phyloP scores from a whole-genome alignment of 53 echinoderm and acorn worm species.

The Temnopleurus reevesii region DNA sequence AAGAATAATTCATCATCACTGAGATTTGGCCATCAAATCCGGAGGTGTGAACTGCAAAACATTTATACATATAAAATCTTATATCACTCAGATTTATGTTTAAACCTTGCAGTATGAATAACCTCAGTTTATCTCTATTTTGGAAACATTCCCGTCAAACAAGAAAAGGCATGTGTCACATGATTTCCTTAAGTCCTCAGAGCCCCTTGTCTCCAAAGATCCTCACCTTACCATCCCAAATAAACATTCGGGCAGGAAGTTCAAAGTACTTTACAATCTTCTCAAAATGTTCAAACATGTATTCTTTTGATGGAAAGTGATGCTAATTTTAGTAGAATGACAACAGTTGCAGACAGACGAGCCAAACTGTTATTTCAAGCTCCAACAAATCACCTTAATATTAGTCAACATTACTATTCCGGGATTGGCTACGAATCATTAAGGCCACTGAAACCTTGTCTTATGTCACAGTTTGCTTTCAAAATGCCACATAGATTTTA shows the following conservation, averaged over 20 bases:
- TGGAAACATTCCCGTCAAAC: no score
- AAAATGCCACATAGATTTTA: neutral
- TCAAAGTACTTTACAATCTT: slow-evolving; percentile 5
- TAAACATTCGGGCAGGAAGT: neutral
- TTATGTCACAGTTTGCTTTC: neutral
- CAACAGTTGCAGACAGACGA: slow-evolving; percentile 26
- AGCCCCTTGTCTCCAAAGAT: no score
- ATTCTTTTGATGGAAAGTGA: neutral
- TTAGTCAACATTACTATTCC: neutral
- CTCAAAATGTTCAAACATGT: neutral
- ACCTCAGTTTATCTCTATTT: no score
- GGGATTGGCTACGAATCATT: neutral
- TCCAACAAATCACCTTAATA: neutral
- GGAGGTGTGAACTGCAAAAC: no score
- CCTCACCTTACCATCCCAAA: no score
- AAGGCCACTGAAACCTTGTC: neutral
- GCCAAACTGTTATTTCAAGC: neutral
- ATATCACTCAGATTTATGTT: no score
- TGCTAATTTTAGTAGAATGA: neutral
- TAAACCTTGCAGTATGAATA: no score
- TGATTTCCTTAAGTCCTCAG: no score
- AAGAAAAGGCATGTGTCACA: no score
- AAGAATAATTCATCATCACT: no score
- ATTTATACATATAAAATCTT: no score
- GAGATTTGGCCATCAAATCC: no score